Base-by-base conservation (phyloP, 1,140 invertebrate species). In the Ceratitis capitata region DNA sequence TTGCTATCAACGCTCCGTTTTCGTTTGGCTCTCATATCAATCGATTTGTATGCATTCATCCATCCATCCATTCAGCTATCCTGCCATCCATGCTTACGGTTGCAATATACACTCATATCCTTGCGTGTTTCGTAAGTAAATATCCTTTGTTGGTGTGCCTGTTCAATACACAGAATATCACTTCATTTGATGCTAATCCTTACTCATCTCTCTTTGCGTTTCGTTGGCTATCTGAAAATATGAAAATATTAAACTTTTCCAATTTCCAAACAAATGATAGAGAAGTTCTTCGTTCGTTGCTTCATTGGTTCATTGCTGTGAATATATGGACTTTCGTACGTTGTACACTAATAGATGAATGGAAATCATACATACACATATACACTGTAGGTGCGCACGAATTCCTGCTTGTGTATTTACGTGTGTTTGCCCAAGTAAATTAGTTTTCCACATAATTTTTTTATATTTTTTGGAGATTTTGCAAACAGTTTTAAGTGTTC, bases 401-500 rank as follows among this genome's bases (percentile, higher is more conserved):
- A 32, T 78, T 7, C 35, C 1, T 19, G 26, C 42, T 4, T 23
- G 19, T 45, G 19, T 78, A 23, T 26, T 10, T 26, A 29, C 19
- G 35, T 45, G 16, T 78, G 42, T 78, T 78, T 78, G 69, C n/a
- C 42, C n/a, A 78, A 78, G 69, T n/a, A 78, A 78, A 78, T 78
- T 78, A 78, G 39, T 78, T 78, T 78, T 78, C 69, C 42, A 78
- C 69, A 26, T 45, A n/a, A 39, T 45, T 10, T 45, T 45, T 64
- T 39, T 39, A 16, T 53, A 19, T 9, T 53, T 53, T 61, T 61
- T 61, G 56, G n/a, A n/a, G 69, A 47, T 78, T 78, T 45, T 42
- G 39, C 69, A 78, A 78, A 78, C 69, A 78, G n/a, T 78, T 78
- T 78, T 47, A 78, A 78, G 69, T 78, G 69, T 78, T 78, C 69